Base-by-base conservation (phyloP, 2,888 invertebrate species). In the Synergus laeviventris region DNA sequence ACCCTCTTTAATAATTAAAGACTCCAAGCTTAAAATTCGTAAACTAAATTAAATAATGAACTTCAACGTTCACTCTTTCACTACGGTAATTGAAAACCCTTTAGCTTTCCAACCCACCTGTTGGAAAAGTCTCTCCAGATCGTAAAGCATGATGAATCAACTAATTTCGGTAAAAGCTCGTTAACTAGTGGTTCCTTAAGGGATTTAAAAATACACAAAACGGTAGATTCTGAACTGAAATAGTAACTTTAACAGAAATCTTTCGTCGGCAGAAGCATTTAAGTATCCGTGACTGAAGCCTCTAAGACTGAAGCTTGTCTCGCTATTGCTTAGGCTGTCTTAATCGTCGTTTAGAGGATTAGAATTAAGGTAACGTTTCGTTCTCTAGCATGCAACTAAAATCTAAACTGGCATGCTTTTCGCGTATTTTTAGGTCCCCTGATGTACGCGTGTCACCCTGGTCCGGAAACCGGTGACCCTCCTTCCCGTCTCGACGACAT, bases 351-450 rank as follows among this genome's bases (percentile, higher is more conserved):
- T 64, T 64, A 64, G 64, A 61, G 42, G 61, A 59, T 45, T 74
- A 74, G 42, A 61, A 45, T n/a, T 39, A 62, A 74, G 74, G 74
- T 74, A 42, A 24, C 31, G 14, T 45, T n/a, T 73, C 54, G 62
- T 45, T 38, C 73, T 45, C 74, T 66, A n/a, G 59, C 49, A 74
- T 74, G 64, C 54, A 74, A 56, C 39, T 49, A 74, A 77, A 77
- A 74, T 74, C 49, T 74, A 74, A 74, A 74, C 77, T 61, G 24
- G 70, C 74, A 64, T 56, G 66, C 77, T 74, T 74, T 74, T 59
- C 56, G 77, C 36, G 74, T 77, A 77, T 77, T 77, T 77, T 77
- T 77, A 77, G 77, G 39, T 18, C 39, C 62, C 61, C 54, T 8
- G 56, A 21, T 77, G 74, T 64, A 73, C 59, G 77, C 64, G 45